Base-by-base conservation (phyloP, 2,888 invertebrate genomes). In the Zygogramma bicolorata region DNA sequence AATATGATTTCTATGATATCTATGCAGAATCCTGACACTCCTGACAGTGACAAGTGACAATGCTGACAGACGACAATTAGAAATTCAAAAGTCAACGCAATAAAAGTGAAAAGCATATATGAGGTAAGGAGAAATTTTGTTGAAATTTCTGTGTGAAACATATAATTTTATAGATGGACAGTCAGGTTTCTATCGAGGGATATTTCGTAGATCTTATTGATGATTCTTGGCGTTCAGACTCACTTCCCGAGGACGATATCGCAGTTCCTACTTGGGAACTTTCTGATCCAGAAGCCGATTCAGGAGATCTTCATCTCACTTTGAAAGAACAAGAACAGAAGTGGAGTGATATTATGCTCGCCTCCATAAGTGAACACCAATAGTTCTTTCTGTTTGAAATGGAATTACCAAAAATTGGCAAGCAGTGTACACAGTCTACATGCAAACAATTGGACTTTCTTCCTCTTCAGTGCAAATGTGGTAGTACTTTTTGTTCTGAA, bases 251-350 rank as follows among this genome's bases (percentile, higher is more conserved):
- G 81, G 97, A 97, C 86, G 96, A 97, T 83, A 95, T 95, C 79
- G 84, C 88, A 66, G 97, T 98, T 5, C 97, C 97, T 1, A 86
- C 93, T 62, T 92, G 94, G 83, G 97, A 97, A 88, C 88, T 98
- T 62, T 96, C 97, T 0, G 97, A 98, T 88, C 95, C 95, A 0
- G 96, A 96, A 86, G 95, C 96, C 1, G 97, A 98, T 86, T 95
- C 94, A 80, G 96, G 95, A 22, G 97, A 97, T 88, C 94, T 95
- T 3, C 95, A 95, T 83, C 92, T 97, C 84, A 97, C 97, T 0
- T 88, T 97, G 6, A 94, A 94, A 84, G 97, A 98, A 86, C 95
- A 94, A 84, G 95, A 95, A 83, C 92, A 93, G 83, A 90, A 90
- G 86, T 90, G 90, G 90, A 88, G 87, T 46, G 91, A 91, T 82